Evolutionary conservation across 2,888 invertebrate genomes (phyloP).

Genomic region (Mactromeris polynyma): DNA sequence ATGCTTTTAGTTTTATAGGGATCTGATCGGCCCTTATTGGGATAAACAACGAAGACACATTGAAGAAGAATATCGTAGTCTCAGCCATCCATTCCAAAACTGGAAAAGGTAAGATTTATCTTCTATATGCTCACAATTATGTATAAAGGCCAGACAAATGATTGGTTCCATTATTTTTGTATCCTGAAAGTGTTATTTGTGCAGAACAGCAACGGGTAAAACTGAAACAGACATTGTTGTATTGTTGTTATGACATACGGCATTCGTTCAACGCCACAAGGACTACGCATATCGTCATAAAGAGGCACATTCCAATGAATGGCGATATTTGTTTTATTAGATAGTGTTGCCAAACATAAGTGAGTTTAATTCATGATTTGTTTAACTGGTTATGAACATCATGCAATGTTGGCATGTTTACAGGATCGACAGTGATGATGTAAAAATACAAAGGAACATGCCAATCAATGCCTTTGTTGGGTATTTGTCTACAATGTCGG

Average conservation of each 20-base stretch:
- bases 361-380: background rate
- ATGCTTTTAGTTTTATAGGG: slow-evolving; percentile 66
- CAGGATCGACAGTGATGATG: slow-evolving; percentile 46
- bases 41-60: slow-evolving; percentile 63
- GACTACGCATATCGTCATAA: too few species aligned
- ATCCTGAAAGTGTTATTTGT: too few species aligned
- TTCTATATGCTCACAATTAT: too few species aligned
- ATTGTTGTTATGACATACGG: too few species aligned
- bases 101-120: slow-evolving; percentile 33
- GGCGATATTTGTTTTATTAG: too few species aligned
- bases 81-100: slow-evolving; percentile 69
- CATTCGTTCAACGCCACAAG: too few species aligned
- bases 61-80: slow-evolving; percentile 67
- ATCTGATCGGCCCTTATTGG: slow-evolving; percentile 70
- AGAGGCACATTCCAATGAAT: too few species aligned
- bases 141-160: too few species aligned
- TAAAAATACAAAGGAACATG: slow-evolving; percentile 55
- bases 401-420: background rate
- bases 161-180: too few species aligned
- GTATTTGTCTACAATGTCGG: slow-evolving; percentile 79
- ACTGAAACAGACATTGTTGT: too few species aligned
- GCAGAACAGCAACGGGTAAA: too few species aligned
- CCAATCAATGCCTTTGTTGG: slow-evolving; percentile 75
- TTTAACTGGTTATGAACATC: background rate
- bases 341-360: too few species aligned